Conservation (phyloP, 64 coral and sea anemone genomes). For the Actinia equina region DNA sequence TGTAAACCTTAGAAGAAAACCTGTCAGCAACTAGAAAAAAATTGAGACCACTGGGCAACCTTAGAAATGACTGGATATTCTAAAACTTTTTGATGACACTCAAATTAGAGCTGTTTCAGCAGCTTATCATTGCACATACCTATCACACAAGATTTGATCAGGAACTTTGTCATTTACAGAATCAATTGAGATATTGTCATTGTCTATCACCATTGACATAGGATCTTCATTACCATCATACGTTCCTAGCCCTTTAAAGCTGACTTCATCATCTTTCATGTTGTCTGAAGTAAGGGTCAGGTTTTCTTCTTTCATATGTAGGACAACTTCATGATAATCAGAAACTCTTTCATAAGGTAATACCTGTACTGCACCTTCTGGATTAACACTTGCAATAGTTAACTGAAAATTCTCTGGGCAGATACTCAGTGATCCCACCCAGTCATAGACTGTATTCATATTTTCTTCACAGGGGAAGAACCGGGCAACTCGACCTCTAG, state of each 20-base stretch:
- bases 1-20: too few species aligned
- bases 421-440: constrained; percentile 31
- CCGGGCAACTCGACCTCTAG: constrained; percentile 21
- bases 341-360: background rate
- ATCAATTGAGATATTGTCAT: background rate
- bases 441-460: constrained; percentile 38
- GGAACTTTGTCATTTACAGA: too few species aligned
- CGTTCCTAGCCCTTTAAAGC: background rate
- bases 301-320: background rate
- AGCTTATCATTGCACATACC: too few species aligned
- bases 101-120: too few species aligned
- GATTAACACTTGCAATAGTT: background rate
- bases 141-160: too few species aligned
- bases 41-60: too few species aligned
- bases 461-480: constrained; percentile 22
- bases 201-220: background rate
- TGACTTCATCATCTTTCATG: background rate
- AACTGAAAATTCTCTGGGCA: constrained; percentile 42
- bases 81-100: too few species aligned
- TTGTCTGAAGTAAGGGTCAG: background rate
- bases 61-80: too few species aligned
- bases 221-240: background rate
- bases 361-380: background rate
- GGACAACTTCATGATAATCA: background rate
- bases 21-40: too few species aligned